phyloP scores from a whole-genome alignment of 2,113 vertebrate genomes.

The Barbus barbus region DNA sequence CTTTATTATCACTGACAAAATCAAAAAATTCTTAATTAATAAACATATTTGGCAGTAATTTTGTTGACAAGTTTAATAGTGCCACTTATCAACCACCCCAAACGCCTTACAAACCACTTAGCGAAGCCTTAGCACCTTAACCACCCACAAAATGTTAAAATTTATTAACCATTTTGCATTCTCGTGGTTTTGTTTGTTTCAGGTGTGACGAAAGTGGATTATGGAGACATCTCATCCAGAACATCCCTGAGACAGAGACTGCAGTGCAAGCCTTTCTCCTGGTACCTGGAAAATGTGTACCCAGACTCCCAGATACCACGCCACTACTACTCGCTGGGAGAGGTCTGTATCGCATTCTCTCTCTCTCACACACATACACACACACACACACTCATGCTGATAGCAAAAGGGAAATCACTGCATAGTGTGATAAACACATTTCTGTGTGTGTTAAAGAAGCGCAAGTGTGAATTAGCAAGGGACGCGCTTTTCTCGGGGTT shows the following conservation, averaged over 20 bases:
- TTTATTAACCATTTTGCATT: constrained; percentile 9
- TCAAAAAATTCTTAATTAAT: not conserved
- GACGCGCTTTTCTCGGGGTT: not conserved
- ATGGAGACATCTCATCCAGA: constrained; percentile 92
- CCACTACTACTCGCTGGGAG: constrained; percentile 97
- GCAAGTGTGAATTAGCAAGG: not conserved
- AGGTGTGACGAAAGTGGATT: constrained; percentile 99
- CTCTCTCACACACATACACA: not conserved
- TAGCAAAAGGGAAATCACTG: not conserved
- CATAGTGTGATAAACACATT: constrained; percentile 1
- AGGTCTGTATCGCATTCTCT: constrained; percentile 76
- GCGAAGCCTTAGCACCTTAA: too few relatives aligned
- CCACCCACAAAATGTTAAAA: not conserved
- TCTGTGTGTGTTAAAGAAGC: constrained; percentile 10
- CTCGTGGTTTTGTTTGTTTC: constrained; percentile 51
- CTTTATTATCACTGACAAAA: not conserved
- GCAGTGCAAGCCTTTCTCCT: constrained; percentile 96
- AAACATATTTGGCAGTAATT: not conserved
- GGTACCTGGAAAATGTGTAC: constrained; percentile 98
- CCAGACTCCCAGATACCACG: constrained; percentile 98
- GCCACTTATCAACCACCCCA: not conserved
- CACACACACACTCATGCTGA: constrained; percentile 25
- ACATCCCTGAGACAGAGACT: constrained; percentile 89
- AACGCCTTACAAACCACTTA: not conserved
- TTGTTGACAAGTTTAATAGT: not conserved